Evolutionary conservation across 2,797 vertebrate genomes (phyloP), one percentile per base, ranked within the genome.

Genomic region (Labeo calbasu): DNA sequence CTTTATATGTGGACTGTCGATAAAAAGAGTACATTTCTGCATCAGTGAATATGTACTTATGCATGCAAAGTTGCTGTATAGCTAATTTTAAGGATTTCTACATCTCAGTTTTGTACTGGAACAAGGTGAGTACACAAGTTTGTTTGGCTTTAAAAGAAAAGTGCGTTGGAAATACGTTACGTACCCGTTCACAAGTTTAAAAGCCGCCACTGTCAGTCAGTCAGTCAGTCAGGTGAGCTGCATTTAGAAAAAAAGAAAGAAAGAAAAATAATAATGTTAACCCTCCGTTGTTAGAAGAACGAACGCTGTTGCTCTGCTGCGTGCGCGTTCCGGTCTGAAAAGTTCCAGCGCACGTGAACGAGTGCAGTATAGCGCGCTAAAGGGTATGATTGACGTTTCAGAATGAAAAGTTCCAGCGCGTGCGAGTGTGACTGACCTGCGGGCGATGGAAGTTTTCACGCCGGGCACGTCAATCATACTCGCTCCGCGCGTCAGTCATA

Each of bases 401-500:
- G 46, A 11, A 1, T 43, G 32, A 40, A 76, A 75, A 83, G 59
- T 66, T 76, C 10, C 59, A 19, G 40, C 59, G 48, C 23, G 48
- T 3, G 48, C 6, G 61, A 65, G 43, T 66, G 21, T 66, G 46
- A 79, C 25, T n/a, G 61, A 50, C 43, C 59, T 32, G 53, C 73
- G 9, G 32, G 21, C 32, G 23, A 32, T 50, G 77, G 17, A 79
- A 79, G 25, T 79, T 55, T 80, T 80, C 28, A 5, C 13, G 65
- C 21, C 11, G 21, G 21, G n/a, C 28, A 36, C 48, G 63, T 79
- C 77, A 79, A 68, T 68, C 46, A 79, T 53, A 32, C 19, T 36
- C 61, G 7, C 43, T 50, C 40, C 53, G 73, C 19, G 36, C 73
- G 61, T 79, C 77, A 79, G 36, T 51, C 63, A 53, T 53, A 32